Evolutionary conservation across 2,797 vertebrate species (phyloP), one percentile per base, ranked within the genome.

Genomic region (Cirrhinus mrigala): DNA sequence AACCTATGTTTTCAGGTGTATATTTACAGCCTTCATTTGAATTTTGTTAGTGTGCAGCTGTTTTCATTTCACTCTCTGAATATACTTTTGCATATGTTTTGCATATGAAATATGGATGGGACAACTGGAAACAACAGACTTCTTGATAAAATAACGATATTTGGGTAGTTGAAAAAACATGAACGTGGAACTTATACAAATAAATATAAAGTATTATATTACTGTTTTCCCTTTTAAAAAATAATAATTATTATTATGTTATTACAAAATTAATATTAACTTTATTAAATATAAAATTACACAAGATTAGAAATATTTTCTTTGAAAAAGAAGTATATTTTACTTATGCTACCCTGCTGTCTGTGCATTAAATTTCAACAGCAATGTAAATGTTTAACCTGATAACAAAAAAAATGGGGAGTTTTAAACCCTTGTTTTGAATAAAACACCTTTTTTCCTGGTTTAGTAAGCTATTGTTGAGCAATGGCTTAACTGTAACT

Each of bases 71-170:
- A 71, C 40, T 68, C n/a, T 6, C 60, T 71, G 44, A 56, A 24
- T 56, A 27, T 2, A 16, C 18, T 73, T 86, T 89, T 87, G 27
- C 83, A 81, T 87, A 60, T 10, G 33, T 66, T 88, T 85, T 88
- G 86, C 84, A 87, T 87, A 29, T 44, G 64, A 78, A 58, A 16
- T 22, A 46, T n/a, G 37, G 37, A 48, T 5, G 74, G 8, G 18
- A 44, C 2, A 14, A 37, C 64, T 60, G 20, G 54, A 33, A 78
- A 77, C 82, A 79, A 69, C 14, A 78, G 50, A 54, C 56, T 29
- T 52, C 6, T 37, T 84, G 33, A 69, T 69, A 29, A 84, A 68
- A 78, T 75, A 75, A 64, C 29, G 11, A 69, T 16, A 58, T 56
- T 40, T 76, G 54, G 2, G 11, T 29, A n/a, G 33, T 44, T 24